Evolutionary conservation across 53 echinoderm and acorn worm genomes (phyloP).

Genomic region (Glandiceps talaboti): DNA sequence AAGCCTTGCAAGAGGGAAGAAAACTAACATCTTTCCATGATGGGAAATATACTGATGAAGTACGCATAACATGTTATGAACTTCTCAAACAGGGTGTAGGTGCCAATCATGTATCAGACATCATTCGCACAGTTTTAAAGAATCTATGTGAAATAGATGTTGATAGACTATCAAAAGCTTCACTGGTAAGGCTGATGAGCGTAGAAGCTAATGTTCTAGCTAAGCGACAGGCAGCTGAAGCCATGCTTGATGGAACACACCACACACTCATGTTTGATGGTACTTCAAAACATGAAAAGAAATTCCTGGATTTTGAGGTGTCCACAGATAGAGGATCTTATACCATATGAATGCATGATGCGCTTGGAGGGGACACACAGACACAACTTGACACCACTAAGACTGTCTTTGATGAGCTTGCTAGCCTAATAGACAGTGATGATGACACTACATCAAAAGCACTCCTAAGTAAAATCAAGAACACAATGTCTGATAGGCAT

Average conservation of each 20-base stretch:
- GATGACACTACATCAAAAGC: background rate
- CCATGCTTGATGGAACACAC: background rate
- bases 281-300: background rate
- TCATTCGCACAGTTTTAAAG: background rate
- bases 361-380: background rate
- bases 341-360: background rate
- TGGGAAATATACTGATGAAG: background rate
- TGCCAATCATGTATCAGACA: background rate
- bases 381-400: background rate
- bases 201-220: background rate
- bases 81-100: background rate
- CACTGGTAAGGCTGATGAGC: background rate
- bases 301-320: background rate
- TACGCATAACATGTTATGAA: background rate
- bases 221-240: background rate
- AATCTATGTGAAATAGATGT: background rate
- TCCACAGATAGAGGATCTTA: background rate
- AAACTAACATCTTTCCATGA: background rate
- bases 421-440: background rate
- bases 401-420: background rate
- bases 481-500: background rate
- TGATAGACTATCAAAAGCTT: background rate
- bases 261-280: background rate
- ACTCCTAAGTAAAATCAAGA: background rate
- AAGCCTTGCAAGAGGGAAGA: background rate